Conservation (phyloP, 2,113 vertebrate species). For the Amazona vittata region DNA sequence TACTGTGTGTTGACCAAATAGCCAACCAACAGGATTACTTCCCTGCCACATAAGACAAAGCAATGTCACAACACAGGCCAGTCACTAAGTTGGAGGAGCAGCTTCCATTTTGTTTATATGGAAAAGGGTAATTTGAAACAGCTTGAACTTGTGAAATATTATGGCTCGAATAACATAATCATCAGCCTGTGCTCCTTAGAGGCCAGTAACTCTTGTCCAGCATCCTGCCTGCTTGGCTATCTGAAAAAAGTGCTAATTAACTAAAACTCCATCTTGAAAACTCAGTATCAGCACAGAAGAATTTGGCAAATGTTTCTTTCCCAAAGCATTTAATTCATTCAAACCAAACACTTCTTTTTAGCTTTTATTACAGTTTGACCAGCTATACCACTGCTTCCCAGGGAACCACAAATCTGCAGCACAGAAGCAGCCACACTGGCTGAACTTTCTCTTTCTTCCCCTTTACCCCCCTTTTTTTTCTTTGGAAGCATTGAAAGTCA, state of each 20-base stretch:
- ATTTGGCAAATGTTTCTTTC: not conserved
- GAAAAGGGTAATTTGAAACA: not conserved
- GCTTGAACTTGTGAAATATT: not conserved
- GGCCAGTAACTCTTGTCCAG: not conserved
- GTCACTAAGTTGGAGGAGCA: not conserved
- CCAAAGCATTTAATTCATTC: not conserved
- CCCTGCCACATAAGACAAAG: not conserved
- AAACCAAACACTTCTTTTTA: slow-evolving; percentile 1
- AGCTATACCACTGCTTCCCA: not conserved
- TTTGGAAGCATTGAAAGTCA: not conserved
- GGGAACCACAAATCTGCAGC: not conserved
- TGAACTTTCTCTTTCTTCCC: not conserved
- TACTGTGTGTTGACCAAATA: not conserved
- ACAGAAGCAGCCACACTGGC: not conserved
- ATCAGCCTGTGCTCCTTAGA: not conserved
- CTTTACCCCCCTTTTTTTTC: not conserved
- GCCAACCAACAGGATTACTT: not conserved
- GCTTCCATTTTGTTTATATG: not conserved
- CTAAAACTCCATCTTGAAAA: not conserved
- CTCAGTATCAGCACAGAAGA: not conserved
- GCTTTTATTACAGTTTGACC: slow-evolving; percentile 15
- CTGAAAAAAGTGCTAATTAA: not conserved
- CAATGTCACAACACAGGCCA: not conserved
- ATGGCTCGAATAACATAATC: not conserved
- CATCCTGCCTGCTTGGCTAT: not conserved